A percentile compares a stretch with the other conserved stretches of the same genome.
Evolutionary conservation across 2,888 invertebrate genomes (phyloP).

Genomic region (Tridacna crocea): DNA sequence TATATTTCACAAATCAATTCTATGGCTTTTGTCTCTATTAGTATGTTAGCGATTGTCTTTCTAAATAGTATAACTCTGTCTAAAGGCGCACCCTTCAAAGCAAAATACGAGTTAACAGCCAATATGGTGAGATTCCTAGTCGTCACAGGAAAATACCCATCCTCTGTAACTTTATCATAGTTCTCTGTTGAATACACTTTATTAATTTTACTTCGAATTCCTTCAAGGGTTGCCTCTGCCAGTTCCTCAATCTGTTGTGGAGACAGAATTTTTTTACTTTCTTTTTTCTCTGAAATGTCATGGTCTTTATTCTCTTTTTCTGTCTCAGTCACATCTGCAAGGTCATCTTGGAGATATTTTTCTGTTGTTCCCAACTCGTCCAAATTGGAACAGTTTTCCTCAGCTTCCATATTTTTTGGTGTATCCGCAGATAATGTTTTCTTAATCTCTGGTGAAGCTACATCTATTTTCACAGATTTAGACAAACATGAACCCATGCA

Average conservation of each 20-base stretch:
- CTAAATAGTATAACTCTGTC: conserved; percentile 25
- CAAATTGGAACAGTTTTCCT: background rate
- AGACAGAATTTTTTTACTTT: background rate
- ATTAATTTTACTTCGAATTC: background rate
- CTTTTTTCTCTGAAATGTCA: background rate
- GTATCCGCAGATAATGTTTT: background rate
- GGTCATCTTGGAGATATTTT: background rate
- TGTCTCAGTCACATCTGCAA: background rate
- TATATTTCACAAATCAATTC: conserved; percentile 33
- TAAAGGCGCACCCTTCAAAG: conserved; percentile 4
- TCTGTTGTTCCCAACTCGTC: background rate
- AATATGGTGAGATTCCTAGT: background rate
- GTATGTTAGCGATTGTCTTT: conserved; percentile 19
- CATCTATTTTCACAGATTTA: conserved; percentile 9
- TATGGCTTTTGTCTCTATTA: conserved; percentile 35
- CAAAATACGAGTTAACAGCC: conserved; percentile 1
- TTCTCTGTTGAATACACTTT: background rate
- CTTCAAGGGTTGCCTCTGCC: background rate
- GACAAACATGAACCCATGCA: conserved; percentile 14
- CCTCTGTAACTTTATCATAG: background rate
- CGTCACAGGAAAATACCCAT: background rate
- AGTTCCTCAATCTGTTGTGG: background rate
- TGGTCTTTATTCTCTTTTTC: background rate
- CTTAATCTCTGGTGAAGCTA: background rate
- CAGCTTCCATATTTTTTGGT: background rate